A percentile compares a stretch with the other conserved stretches of the same genome.
Conservation (phyloP, 2,113 vertebrate species). For the Gnathonemus longibarbis region DNA sequence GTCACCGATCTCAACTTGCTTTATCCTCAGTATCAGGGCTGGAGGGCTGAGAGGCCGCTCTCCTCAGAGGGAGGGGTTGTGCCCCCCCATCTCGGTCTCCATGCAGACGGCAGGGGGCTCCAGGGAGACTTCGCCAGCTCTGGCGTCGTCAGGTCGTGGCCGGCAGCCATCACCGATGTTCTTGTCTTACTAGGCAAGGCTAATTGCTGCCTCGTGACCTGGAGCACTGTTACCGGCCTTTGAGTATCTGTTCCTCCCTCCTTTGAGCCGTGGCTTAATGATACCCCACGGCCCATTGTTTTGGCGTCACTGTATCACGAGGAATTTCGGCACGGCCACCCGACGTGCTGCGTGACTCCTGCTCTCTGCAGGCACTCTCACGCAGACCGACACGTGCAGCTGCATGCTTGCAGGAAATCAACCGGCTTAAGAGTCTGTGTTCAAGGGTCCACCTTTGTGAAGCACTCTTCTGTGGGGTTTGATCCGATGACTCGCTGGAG, state of each 20-base stretch:
- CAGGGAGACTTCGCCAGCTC: not conserved
- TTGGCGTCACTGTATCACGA: slow-evolving; percentile 12
- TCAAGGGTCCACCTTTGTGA: not conserved
- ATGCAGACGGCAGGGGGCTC: not conserved
- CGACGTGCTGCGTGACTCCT: not conserved
- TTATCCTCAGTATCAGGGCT: not conserved
- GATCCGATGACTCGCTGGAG: not conserved
- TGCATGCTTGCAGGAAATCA: not conserved
- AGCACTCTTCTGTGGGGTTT: no score
- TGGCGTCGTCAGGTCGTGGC: slow-evolving; percentile 17
- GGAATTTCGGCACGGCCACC: not conserved
- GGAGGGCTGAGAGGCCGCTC: not conserved
- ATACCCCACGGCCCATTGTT: slow-evolving; percentile 36
- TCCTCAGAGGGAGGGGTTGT: not conserved
- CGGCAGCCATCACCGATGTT: not conserved
- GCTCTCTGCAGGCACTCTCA: not conserved
- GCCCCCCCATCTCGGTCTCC: not conserved
- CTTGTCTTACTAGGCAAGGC: not conserved
- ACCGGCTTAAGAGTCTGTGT: not conserved
- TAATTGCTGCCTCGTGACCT: not conserved
- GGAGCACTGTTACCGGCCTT: not conserved
- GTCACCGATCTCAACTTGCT: not conserved
- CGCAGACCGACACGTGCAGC: not conserved
- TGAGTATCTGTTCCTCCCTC: slow-evolving; percentile 1
- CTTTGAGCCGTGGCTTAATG: slow-evolving; percentile 52